Conservation (phyloP, 1,140 invertebrate species). For the Temnothorax longispinosus region DNA sequence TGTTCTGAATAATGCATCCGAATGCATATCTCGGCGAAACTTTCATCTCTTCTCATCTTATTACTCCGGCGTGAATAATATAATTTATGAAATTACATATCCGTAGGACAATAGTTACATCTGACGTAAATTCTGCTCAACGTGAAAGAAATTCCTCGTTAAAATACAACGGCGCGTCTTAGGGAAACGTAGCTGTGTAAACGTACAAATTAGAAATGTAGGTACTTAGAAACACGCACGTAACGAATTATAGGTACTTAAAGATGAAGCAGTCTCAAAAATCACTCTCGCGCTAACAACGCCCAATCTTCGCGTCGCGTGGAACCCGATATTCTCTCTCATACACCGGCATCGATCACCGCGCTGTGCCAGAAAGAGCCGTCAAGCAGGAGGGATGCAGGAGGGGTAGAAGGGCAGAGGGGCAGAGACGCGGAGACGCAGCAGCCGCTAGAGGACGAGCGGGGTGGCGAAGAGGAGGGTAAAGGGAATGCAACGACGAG, state of each 20-base stretch:
- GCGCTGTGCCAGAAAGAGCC: constrained; percentile 56
- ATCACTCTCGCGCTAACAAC: constrained; percentile 20
- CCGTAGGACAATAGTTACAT: not conserved
- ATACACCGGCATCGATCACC: constrained; percentile 80
- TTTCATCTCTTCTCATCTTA: constrained; percentile 40
- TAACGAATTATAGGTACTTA: not conserved
- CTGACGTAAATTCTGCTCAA: not conserved
- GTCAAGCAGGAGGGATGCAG: constrained; percentile 13
- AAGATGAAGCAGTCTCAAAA: not conserved
- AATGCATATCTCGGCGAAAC: constrained; percentile 23
- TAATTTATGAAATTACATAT: not conserved
- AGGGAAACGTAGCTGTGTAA: not conserved
- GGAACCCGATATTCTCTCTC: constrained; percentile 67
- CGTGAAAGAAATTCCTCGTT: not conserved
- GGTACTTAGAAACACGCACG: not conserved
- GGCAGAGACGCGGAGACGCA: constrained; percentile 11
- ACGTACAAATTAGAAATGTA: not conserved
- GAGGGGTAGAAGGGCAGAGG: constrained; percentile 23
- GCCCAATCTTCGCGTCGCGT: constrained; percentile 42
- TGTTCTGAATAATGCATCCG: constrained; percentile 50
- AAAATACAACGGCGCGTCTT: not conserved
- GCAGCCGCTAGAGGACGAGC: not conserved
- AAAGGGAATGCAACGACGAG: constrained; percentile 13
- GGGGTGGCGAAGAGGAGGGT: not conserved
- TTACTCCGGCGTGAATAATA: not conserved